Evolutionary conservation across 2,113 vertebrate species (phyloP), one percentile per base, ranked within the genome.

Genomic region (Vulpes lagopus): DNA sequence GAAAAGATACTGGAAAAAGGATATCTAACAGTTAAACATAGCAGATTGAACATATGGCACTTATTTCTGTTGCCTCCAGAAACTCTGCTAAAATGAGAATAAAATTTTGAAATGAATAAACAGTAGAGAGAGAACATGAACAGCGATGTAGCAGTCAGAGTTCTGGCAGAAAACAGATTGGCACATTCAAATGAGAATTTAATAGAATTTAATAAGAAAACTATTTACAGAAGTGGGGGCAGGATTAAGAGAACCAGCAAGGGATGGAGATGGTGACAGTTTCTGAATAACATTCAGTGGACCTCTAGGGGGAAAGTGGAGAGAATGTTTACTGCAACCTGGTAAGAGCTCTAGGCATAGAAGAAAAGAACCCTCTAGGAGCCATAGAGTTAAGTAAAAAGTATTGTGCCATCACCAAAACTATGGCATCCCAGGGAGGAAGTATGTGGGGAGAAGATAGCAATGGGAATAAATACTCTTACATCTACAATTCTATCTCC

Each of bases 21-120:
- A 53, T 96, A 76, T 91, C 69, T 74, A 67, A 91, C 43, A 91
- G 78, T 87, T 92, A 97, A 89, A 78, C 16, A 60, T 17, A 30
- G 67, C 87, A 94, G 43, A 92, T 78, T 71, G 96, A 96, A 94
- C 94, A 97, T 92, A 96, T 49, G 69, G 76, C 43, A 71, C 62
- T 78, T 88, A 88, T 71, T 96, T 94, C 76, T 88, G 67, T 97
- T 92, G 88, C 69, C 69, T 94, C 35, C 76, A 91, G 88, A 94
- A 96, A 88, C 78, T 92, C 64, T 90, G 64, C 85, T 93, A 97
- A 97, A 97, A 95, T 86, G 80, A 86, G 94, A 95, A 95, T 86
- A 85, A 78, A 76, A 84, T 43, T 53, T 83, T 87, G 83, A 93
- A 97, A 78, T 94, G 67, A 83, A 91, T 87, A 94, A 91, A 90